phyloP scores from a whole-genome alignment of 2,888 invertebrate genomes.

The Orthosia gracilis region DNA sequence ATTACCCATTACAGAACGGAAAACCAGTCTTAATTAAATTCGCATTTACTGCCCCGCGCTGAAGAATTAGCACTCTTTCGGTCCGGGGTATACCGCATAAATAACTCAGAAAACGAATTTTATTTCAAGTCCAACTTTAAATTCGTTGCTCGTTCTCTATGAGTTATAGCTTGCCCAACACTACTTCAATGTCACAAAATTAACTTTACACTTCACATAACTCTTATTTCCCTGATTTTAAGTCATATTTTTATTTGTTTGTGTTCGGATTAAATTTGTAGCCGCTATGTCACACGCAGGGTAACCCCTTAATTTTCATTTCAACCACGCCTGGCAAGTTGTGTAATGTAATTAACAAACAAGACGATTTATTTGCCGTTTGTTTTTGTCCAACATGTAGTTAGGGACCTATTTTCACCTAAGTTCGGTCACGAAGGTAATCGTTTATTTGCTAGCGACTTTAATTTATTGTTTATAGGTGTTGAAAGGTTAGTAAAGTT shows the following conservation, averaged over 20 bases:
- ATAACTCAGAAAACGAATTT: constrained; percentile 65
- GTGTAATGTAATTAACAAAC: constrained; percentile 67
- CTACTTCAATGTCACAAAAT: constrained; percentile 60
- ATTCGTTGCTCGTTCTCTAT: constrained; percentile 65
- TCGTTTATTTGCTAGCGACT: constrained; percentile 44
- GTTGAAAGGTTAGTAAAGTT: constrained; percentile 34
- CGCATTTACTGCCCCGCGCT: constrained; percentile 3
- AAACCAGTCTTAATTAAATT: constrained; percentile 39
- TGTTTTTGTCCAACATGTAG: constrained; percentile 56
- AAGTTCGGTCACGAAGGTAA: constrained; percentile 47
- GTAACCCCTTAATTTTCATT: constrained; percentile 66
- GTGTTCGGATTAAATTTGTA: constrained; percentile 41
- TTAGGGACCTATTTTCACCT: constrained; percentile 59
- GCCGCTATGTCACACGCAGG: constrained; percentile 63
- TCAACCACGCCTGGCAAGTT: constrained; percentile 64
- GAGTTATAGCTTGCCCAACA: constrained; percentile 61
- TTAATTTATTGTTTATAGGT: constrained; percentile 41
- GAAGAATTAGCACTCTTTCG: constrained; percentile 54
- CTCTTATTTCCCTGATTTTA: not conserved
- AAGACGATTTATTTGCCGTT: constrained; percentile 62
- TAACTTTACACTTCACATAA: constrained; percentile 33
- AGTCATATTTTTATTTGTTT: constrained; percentile 22
- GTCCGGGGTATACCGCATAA: constrained; percentile 43
- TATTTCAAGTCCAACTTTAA: constrained; percentile 64
- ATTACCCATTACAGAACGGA: constrained; percentile 10